Evolutionary conservation across 2,888 invertebrate species (phyloP).

Genomic region (Brassicogethes aeneus): DNA sequence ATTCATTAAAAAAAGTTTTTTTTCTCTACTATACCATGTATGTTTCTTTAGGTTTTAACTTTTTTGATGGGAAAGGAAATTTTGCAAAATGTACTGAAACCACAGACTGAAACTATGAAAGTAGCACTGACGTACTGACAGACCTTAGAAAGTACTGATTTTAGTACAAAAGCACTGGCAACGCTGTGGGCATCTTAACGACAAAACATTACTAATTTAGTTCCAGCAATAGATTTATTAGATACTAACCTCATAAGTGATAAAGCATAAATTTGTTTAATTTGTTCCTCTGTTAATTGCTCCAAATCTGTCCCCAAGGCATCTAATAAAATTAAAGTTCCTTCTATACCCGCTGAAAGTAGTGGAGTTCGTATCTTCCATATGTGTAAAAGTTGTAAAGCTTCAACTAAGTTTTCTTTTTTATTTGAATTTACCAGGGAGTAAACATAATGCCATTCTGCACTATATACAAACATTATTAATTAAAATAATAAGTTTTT

Average conservation of each 20-base stretch:
- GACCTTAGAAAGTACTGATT: no score
- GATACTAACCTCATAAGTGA: constrained; percentile 57
- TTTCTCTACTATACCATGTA: no score
- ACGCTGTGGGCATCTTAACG: no score
- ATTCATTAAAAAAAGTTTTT: no score
- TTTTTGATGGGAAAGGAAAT: no score
- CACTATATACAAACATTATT: constrained; percentile 23
- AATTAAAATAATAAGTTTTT: constrained; percentile 1
- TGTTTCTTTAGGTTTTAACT: no score
- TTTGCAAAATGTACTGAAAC: no score
- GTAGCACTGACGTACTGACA: no score
- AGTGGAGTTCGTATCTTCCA: constrained; percentile 52
- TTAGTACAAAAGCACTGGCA: no score
- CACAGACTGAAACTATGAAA: no score
- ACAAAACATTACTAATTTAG: no score
- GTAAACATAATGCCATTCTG: constrained; percentile 48
- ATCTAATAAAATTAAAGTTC: constrained; percentile 49
- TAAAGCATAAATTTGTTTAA: constrained; percentile 52
- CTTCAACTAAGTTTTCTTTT: constrained; percentile 36
- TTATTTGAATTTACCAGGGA: constrained; percentile 40
- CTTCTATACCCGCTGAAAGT: constrained; percentile 52
- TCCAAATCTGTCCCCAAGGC: constrained; percentile 39
- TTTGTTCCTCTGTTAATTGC: constrained; percentile 40
- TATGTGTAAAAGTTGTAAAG: constrained; percentile 42
- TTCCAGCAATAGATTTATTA: no score